Evolutionary conservation across 2,113 vertebrate genomes (phyloP).

Genomic region (Aplodontia rufa): DNA sequence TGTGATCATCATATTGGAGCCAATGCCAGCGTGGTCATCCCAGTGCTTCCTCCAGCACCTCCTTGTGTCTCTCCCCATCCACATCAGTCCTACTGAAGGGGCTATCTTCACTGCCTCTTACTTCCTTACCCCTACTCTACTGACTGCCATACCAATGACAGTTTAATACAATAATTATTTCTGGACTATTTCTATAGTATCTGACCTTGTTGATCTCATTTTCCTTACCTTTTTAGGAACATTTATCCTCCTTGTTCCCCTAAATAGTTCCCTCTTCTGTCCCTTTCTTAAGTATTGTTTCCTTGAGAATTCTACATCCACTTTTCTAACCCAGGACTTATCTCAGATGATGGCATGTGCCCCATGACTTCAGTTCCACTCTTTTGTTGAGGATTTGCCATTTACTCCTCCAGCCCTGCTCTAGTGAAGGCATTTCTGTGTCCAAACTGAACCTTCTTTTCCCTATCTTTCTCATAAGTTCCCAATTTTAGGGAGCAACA

Average conservation of each 20-base stretch:
- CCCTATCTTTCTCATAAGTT: not conserved
- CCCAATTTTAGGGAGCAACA: not conserved
- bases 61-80: accelerated
- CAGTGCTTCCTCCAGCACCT: accelerated
- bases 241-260: not conserved
- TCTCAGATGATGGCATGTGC: not conserved
- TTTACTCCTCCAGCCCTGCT: not conserved
- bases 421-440: not conserved
- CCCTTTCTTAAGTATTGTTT: not conserved
- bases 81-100: not conserved
- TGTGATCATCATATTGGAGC: not conserved
- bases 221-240: not conserved
- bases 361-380: not conserved
- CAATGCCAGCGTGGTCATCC: not conserved
- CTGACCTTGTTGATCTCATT: not conserved
- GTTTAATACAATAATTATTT: not conserved
- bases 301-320: not conserved
- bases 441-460: constrained; percentile 4
- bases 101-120: not conserved
- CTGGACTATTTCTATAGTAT: not conserved
- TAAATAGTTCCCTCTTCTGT: not conserved
- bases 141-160: not conserved
- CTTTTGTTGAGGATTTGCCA: not conserved
- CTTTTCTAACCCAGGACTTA: not conserved
- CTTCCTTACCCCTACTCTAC: not conserved